These are phyloP conservation scores for Catagonus wagneri DNA, from an alignment of 2,113 vertebrate genomes.

Conservation along the genomic window DNA sequence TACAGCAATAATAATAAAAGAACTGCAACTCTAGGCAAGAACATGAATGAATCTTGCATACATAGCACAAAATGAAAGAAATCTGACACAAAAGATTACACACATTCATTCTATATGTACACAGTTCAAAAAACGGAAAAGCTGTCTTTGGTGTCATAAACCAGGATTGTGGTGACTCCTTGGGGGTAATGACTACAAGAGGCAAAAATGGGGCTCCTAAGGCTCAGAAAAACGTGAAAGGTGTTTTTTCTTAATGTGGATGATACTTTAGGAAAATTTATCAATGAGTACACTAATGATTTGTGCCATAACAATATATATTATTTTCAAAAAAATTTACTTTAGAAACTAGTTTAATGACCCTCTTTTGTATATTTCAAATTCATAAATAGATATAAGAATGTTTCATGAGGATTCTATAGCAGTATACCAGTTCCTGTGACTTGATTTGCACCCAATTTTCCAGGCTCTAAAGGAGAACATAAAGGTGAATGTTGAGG, in stretches of 20 bases:
- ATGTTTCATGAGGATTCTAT: neutral
- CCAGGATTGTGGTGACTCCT: neutral
- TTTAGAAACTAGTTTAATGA: neutral
- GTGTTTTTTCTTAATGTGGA: neutral
- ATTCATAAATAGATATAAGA: neutral
- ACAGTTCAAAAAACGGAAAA: neutral
- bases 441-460: constrained; percentile 8
- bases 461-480: neutral
- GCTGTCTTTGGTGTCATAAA: neutral
- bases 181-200: neutral
- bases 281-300: neutral
- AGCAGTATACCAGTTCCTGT: neutral
- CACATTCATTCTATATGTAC: neutral
- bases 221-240: neutral
- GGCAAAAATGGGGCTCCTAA: neutral
- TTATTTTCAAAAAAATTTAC: neutral
- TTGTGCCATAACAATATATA: neutral
- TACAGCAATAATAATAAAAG: neutral
- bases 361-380: neutral
- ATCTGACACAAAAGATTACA: neutral
- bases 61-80: neutral
- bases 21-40: neutral
- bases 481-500: neutral
- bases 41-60: neutral
- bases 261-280: neutral